Percentiles rank a stretch among this genome's conserved stretches.
Evolutionary conservation across 2,888 invertebrate species (phyloP).

Genomic region (Sialis fuliginosa): DNA sequence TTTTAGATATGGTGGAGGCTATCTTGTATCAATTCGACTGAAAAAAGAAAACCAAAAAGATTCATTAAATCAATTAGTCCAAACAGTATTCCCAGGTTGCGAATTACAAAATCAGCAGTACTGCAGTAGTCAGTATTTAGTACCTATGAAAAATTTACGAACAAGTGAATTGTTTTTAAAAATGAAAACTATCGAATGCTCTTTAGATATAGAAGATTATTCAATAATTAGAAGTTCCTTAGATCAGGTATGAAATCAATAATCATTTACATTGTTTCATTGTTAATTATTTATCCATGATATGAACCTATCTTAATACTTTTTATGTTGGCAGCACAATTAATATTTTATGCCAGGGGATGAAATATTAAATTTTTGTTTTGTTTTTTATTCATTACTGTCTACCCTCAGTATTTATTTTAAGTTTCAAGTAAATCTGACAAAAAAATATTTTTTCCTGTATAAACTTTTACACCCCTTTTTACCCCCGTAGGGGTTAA

Average conservation of each 20-base stretch:
- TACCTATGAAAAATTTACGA: conserved; percentile 20
- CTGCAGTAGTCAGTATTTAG: conserved; percentile 8
- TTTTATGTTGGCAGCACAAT: no score
- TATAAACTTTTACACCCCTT: no score
- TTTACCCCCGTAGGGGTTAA: no score
- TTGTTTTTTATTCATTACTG: no score
- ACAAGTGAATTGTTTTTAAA: conserved; percentile 32
- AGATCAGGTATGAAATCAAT: conserved; percentile 28
- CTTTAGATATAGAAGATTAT: conserved; percentile 33
- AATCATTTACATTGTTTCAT: no score
- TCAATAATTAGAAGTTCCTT: conserved; percentile 39
- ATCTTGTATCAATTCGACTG: conserved; percentile 28
- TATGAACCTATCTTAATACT: no score
- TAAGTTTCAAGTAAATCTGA: no score
- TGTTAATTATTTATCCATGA: no score
- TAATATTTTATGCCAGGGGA: no score
- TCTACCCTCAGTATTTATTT: no score
- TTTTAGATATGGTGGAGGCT: conserved; percentile 35
- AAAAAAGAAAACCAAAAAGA: conserved; percentile 9
- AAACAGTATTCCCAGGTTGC: conserved; percentile 6
- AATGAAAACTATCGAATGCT: conserved; percentile 28
- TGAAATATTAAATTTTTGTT: no score
- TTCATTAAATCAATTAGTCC: conserved; percentile 5
- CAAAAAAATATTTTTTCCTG: no score
- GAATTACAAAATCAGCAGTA: conserved; percentile 8